Base-by-base conservation (phyloP, 1,140 invertebrate genomes). In the Drosophila suzukii region DNA sequence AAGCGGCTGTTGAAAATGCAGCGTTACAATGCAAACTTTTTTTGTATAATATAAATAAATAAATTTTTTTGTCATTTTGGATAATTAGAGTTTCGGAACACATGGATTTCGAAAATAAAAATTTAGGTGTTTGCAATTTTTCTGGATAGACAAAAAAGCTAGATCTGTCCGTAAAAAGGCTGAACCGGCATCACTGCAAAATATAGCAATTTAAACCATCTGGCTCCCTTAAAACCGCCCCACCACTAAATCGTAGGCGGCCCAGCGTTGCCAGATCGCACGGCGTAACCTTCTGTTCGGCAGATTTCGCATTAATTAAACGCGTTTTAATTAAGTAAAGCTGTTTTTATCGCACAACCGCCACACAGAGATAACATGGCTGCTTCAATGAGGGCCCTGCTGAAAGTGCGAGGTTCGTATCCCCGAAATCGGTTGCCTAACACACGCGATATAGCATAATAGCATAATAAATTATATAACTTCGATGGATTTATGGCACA, bases 341-440 rank as follows among this genome's bases (percentile, higher is more conserved):
- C 75, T 83, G 84, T 55, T 88, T 73, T 63, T 76, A 80, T 57
- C 75, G 77, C 85, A 81, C 78, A 78, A 86, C 72, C 76, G 62
- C 54, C 62, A 68, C 60, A 60, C 51, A 59, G 30, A 78, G 24
- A 81, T 58, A 82, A 60, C 50, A 91, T 91, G 90, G 90, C 90
- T 79, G 90, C 90, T 77, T 86, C 90, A 53, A 83, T 90, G 75
- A 91, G 90, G 65, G 83, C 79, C 66, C 72, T 91, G 66, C 79
- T 91, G 20, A 91, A 91, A 86, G 80, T 91, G 66, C 82, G 86
- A 72, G 90, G 90, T 90, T 67, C 78, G 90, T 77, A 57, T 56
- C 49, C 8, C 38, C 61, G 32, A n/a, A 24, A 68, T 62, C 70
- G 67, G 75, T 85, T 88, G 78, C 70, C 70, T 88, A 85, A 85